phyloP scores from a whole-genome alignment of 1,140 invertebrate species.

The Mycetomoellerius zeteki region DNA sequence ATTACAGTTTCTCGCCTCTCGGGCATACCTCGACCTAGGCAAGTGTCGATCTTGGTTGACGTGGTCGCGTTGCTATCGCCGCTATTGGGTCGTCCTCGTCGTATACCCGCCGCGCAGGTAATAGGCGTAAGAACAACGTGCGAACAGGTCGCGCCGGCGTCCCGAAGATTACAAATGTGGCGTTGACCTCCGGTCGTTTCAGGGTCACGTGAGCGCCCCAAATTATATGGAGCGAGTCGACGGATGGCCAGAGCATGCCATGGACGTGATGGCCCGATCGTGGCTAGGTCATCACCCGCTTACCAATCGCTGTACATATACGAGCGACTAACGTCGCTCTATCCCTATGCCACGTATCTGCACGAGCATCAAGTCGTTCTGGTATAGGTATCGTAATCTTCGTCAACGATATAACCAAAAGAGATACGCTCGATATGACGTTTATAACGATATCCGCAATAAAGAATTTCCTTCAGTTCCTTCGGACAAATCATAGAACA shows the following conservation, averaged over 20 bases:
- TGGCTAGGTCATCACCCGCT: slow-evolving; percentile 80
- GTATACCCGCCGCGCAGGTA: slow-evolving; percentile 76
- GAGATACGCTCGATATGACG: slow-evolving; percentile 62
- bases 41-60: slow-evolving; percentile 26
- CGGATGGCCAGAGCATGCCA: slow-evolving; percentile 81
- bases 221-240: slow-evolving; percentile 86
- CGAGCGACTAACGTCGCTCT: slow-evolving; percentile 38
- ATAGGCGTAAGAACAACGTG: slow-evolving; percentile 81
- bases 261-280: slow-evolving; percentile 82
- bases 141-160: slow-evolving; percentile 85
- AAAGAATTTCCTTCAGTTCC: slow-evolving; percentile 29
- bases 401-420: slow-evolving; percentile 68
- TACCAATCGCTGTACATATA: slow-evolving; percentile 78
- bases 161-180: slow-evolving; percentile 85
- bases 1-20: slow-evolving; percentile 1
- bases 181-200: slow-evolving; percentile 83
- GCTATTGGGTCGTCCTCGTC: slow-evolving; percentile 67
- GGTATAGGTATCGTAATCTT: slow-evolving; percentile 54
- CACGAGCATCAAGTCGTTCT: not conserved
- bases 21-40: not conserved
- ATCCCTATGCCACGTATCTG: slow-evolving; percentile 48
- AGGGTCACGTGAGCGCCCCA: slow-evolving; percentile 85
- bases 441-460: slow-evolving; percentile 63
- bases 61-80: slow-evolving; percentile 23
- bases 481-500: slow-evolving; percentile 23